Conservation (phyloP, 2,113 vertebrate species). For the Sinocyclocheilus anshuiensis region DNA sequence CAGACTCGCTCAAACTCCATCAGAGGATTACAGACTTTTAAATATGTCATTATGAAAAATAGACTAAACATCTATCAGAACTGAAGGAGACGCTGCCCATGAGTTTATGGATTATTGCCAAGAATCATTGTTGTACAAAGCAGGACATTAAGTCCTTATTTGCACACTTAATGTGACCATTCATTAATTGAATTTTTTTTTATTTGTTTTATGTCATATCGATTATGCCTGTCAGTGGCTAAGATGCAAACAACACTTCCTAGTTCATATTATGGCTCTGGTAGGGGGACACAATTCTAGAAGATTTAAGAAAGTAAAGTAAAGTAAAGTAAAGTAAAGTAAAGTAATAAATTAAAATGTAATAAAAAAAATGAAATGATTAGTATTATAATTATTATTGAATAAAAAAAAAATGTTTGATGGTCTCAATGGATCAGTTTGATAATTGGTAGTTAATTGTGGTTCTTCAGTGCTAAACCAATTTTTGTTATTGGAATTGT, state of each 20-base stretch:
- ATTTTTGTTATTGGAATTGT: too few species aligned
- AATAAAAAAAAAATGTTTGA: too few species aligned
- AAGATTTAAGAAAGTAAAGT: too few species aligned
- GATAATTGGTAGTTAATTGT: too few species aligned
- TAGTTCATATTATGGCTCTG: not conserved
- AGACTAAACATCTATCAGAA: not conserved
- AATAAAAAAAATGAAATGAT: too few species aligned
- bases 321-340: too few species aligned
- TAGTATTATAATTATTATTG: too few species aligned
- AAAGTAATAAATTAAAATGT: too few species aligned
- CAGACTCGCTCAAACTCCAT: not conserved
- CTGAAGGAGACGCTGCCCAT: not conserved
- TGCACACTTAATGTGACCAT: not conserved
- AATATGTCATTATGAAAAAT: not conserved
- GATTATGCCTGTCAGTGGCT: not conserved
- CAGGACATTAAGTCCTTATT: not conserved
- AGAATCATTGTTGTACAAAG: not conserved
- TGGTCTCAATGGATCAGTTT: too few species aligned
- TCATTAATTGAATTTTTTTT: not conserved
- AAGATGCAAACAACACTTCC: not conserved
- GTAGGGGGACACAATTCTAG: too few species aligned
- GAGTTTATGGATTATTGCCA: constrained; percentile 1
- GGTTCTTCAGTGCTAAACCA: too few species aligned
- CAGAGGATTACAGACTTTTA: not conserved
- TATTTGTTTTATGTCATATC: not conserved